These are phyloP conservation scores for Rhynchonycteris naso DNA, from an alignment of 2,797 vertebrate genomes.

Conservation along the genomic window DNA sequence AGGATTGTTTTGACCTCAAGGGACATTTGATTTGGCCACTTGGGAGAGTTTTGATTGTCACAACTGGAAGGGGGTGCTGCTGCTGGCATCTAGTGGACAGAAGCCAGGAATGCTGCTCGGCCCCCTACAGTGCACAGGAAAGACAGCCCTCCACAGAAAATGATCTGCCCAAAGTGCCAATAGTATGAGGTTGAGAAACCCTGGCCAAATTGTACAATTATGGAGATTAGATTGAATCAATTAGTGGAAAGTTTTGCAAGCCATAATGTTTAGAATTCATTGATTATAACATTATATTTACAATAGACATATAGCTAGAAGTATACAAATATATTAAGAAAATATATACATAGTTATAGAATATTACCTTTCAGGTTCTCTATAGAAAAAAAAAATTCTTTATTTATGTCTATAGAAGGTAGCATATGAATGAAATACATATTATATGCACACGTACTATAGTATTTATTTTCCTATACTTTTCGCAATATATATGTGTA, in stretches of 20 bases:
- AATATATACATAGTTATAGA: not conserved
- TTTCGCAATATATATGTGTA: not conserved
- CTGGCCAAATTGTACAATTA: no score
- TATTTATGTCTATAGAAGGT: not conserved
- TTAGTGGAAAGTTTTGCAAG: not conserved
- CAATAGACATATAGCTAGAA: not conserved
- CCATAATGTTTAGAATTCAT: not conserved
- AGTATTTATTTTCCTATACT: not conserved
- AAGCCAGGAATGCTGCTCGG: not conserved
- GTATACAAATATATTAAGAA: not conserved
- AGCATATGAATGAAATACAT: not conserved
- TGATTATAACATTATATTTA: not conserved
- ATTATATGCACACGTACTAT: no score
- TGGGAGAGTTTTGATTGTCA: not conserved
- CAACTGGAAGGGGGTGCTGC: not conserved
- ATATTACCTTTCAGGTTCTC: not conserved
- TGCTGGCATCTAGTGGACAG: not conserved
- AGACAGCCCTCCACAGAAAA: accelerated
- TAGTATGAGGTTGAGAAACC: not conserved
- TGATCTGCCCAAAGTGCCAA: accelerated
- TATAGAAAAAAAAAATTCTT: not conserved
- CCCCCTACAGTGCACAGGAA: accelerated
- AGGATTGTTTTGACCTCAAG: not conserved
- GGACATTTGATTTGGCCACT: accelerated
- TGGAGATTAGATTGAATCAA: accelerated